These are phyloP conservation scores for Pachypanchax playfairii DNA, from an alignment of 2,113 vertebrate species.

Conservation along the genomic window DNA sequence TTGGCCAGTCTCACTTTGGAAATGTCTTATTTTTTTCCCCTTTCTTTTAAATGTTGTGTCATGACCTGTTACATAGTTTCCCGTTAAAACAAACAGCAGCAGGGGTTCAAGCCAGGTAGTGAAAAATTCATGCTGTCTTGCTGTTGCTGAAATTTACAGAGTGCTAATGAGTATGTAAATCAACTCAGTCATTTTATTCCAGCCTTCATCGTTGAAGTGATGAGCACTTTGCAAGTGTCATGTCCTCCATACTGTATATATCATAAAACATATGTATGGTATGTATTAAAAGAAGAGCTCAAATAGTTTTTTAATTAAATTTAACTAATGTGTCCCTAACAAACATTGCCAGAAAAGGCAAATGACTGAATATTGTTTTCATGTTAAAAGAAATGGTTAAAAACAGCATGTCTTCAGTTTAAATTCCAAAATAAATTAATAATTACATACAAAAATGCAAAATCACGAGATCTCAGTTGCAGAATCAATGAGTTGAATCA, in stretches of 20 bases:
- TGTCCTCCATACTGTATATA: too few relatives aligned
- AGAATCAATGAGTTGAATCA: background rate
- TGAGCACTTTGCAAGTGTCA: background rate
- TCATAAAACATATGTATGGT: background rate
- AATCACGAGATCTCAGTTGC: background rate
- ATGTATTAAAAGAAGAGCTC: too few relatives aligned
- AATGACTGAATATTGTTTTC: too few relatives aligned
- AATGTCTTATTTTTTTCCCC: too few relatives aligned
- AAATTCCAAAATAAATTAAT: too few relatives aligned
- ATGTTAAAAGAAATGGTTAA: too few relatives aligned
- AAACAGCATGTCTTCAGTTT: too few relatives aligned
- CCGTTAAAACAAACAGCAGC: background rate
- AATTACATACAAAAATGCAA: background rate
- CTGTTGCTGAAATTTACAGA: constrained; percentile 1
- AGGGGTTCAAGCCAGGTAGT: background rate
- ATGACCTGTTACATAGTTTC: background rate
- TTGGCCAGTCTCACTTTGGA: constrained; percentile 12
- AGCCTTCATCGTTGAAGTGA: background rate
- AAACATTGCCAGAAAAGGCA: too few relatives aligned
- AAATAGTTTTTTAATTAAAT: too few relatives aligned
- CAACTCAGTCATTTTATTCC: background rate
- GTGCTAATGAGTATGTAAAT: background rate
- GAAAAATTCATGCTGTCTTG: background rate
- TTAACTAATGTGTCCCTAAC: too few relatives aligned
- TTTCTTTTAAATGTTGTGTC: background rate